These are phyloP conservation scores for Dryobota labecula DNA, from an alignment of 2,888 invertebrate genomes.

Conservation along the genomic window DNA sequence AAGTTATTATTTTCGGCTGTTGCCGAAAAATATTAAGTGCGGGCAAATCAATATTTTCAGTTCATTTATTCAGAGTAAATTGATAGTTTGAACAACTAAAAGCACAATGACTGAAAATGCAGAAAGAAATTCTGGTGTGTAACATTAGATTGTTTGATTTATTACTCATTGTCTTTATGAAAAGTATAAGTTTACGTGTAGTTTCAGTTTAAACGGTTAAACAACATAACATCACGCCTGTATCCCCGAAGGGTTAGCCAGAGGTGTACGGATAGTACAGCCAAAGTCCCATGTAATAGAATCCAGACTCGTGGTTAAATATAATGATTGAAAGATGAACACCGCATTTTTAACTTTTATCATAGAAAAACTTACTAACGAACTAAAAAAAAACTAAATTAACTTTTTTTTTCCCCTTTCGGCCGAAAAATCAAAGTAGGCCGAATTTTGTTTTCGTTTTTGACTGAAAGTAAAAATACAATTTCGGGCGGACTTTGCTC, in stretches of 20 bases:
- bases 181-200: background rate
- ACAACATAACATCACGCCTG: background rate
- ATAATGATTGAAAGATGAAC: background rate
- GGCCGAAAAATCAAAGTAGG: background rate
- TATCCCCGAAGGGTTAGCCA: background rate
- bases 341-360: background rate
- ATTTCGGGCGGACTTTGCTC: background rate
- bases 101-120: no score
- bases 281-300: background rate
- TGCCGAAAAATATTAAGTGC: background rate
- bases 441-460: background rate
- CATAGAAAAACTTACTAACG: background rate
- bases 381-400: no score
- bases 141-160: background rate
- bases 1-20: background rate
- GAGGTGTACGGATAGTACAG: background rate
- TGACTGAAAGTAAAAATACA: background rate
- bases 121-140: no score
- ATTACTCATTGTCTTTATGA: background rate
- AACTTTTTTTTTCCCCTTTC: background rate
- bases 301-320: no score
- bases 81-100: background rate
- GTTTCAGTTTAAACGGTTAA: background rate
- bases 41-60: background rate
- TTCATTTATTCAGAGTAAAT: background rate